A percentile compares a stretch with the other conserved stretches of the same genome.
Evolutionary conservation across 2,113 vertebrate genomes (phyloP).

Genomic region (Protomyctophum bolini): DNA sequence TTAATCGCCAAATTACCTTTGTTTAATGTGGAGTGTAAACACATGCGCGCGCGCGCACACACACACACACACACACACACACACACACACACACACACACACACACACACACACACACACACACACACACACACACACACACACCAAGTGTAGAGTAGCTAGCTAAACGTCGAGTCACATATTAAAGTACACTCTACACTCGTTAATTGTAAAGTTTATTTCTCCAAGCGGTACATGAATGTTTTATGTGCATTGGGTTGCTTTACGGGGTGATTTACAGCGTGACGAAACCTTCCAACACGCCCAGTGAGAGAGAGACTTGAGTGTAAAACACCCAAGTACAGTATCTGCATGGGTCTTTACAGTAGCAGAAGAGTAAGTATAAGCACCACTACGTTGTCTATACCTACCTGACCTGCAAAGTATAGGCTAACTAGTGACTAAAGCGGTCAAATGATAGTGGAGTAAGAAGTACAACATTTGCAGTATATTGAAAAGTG

Average conservation of each 20-base stretch:
- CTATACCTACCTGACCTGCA: no score
- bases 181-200: neutral
- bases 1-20: neutral
- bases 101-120: neutral
- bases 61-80: constrained; percentile 13
- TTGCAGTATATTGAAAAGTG: no score
- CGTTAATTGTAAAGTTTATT: neutral
- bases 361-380: no score
- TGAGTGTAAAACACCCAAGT: neutral
- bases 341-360: no score
- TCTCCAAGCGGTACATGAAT: constrained; percentile 8
- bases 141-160: no score
- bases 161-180: no score
- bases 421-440: no score
- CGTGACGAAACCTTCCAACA: constrained; percentile 5
- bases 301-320: constrained; percentile 8
- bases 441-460: no score
- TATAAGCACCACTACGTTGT: no score
- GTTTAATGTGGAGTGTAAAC: constrained; percentile 35
- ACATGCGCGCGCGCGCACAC: neutral
- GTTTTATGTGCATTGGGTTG: constrained; percentile 9
- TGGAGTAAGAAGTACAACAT: neutral
- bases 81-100: neutral
- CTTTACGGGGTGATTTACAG: constrained; percentile 34
- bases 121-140: neutral